Base-by-base conservation (phyloP, 2,888 invertebrate species). In the Acrobasis consociella region DNA sequence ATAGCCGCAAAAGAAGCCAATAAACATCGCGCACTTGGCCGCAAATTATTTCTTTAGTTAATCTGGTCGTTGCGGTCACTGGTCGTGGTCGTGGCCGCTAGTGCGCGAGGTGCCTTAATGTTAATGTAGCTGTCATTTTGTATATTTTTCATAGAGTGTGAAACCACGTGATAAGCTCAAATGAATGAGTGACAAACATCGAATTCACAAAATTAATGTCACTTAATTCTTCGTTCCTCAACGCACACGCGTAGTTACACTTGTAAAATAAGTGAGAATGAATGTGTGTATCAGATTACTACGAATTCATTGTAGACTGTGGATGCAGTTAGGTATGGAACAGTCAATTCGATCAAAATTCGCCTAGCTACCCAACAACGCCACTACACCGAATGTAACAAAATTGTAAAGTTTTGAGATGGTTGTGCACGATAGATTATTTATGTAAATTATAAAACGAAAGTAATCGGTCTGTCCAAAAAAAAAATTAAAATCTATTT, bases 381-480 rank as follows among this genome's bases (percentile, higher is more conserved):
- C 60, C 65, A 71, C 73, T 69, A 72, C 71, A 78, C 74, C 68
- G 72, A 70, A 67, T 70, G 76, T 74, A 74, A 77, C 71, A 72
- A 78, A 72, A 69, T 72, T 78, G 78, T 81, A 82, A 82, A 84
- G 80, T 81, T 84, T 82, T 84, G 86, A 85, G 85, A 91, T 85
- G 91, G 91, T 92, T 92, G 91, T 92, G 91, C 91, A 91, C 90
- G 86, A 85, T 92, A 91, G 87, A 81, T 80, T 85, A 83, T 77
- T 78, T 78, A 82, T 76, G 71, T 76, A 83, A 60, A 85, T 82
- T 85, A 80, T 81, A 74, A 82, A 77, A 74, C 69, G 71, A 78
- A 62, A 80, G 73, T 81, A 85, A 87, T 83, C 78, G 83, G 83
- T 89, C 89, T 89, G 90, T 90, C 89, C 89, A 89, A 85, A 82